Evolutionary conservation across 2,113 vertebrate species (phyloP).

Genomic region (Oncorhynchus clarkii): DNA sequence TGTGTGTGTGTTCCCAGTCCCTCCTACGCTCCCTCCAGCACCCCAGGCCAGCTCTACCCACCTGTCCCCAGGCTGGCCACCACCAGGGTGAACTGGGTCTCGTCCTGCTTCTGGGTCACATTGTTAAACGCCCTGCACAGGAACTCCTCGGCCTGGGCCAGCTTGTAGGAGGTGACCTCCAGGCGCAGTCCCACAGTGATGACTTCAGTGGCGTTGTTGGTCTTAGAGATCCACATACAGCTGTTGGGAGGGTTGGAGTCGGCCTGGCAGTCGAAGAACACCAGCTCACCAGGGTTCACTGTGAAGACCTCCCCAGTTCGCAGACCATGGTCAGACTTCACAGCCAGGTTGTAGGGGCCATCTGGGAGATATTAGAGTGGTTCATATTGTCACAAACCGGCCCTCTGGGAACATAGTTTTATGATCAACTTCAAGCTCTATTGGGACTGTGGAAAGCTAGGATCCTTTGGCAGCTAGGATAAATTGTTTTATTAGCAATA

Average conservation of each 20-base stretch:
- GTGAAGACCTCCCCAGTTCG: constrained; percentile 87
- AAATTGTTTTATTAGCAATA: too few species aligned
- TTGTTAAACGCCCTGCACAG: constrained; percentile 92
- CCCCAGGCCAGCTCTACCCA: constrained; percentile 41
- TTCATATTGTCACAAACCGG: not conserved
- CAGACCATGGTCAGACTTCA: constrained; percentile 86
- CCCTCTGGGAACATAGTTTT: too few species aligned
- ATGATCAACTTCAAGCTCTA: too few species aligned
- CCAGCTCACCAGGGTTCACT: constrained; percentile 83
- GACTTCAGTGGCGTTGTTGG: constrained; percentile 77
- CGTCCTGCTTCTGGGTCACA: constrained; percentile 82
- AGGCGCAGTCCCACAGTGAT: constrained; percentile 83
- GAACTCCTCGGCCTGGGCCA: constrained; percentile 81
- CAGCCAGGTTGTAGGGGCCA: constrained; percentile 90
- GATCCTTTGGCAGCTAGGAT: too few species aligned
- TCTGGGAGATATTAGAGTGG: constrained; percentile 65
- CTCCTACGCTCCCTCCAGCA: not conserved
- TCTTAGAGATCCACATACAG: constrained; percentile 86
- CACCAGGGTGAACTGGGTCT: constrained; percentile 86
- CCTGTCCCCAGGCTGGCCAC: constrained; percentile 82
- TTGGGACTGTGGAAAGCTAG: too few species aligned
- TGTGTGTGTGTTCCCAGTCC: constrained; percentile 3
- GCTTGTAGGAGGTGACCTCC: constrained; percentile 77
- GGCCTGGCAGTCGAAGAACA: constrained; percentile 88
- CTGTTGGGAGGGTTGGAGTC: constrained; percentile 95